Evolutionary conservation across 2,113 vertebrate genomes (phyloP), one percentile per base, ranked within the genome.

Genomic region (Dolichotis patagonum): DNA sequence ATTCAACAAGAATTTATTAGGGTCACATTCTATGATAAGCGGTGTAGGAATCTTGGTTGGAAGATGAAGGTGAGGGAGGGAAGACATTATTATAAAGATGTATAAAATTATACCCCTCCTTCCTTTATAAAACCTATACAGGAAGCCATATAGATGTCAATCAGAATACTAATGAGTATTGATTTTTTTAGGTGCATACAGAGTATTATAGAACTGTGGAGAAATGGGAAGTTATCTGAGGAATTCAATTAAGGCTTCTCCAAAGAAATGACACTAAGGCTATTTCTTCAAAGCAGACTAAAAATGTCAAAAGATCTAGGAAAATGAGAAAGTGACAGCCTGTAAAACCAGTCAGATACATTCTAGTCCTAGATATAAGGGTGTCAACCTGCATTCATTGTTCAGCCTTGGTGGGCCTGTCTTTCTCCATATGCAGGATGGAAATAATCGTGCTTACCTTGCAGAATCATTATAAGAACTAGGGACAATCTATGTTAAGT

Each of bases 1-100:
- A 95, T 97, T 87, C 67, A 60, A 52, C 83, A 80, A 75, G 91
- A 83, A 88, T 90, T 95, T 97, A 90, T 88, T 92, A 90, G 49
- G 88, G 46, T 54, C 52, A 56, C 71, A 81, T 90, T 90, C 71
- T 77, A 78, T 92, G 85, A 94, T n/a, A n/a, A 82, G 65, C 73
- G 38, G 62, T 60, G n/a, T 10, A 63, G 88, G 54, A 96, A 62
- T 16, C 38, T 81, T 89, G 30, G 30, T 38, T 54, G 80, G 80
- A 88, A 96, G 85, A 93, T 22, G 41, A 19, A 94, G 43, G 7
- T 13, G 10, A 91, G 38, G 14, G 13, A 91, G 38, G 14, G 19
- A 87, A 77, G 43, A 58, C 67, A 58, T 32, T n/a, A 77, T 88
- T 56, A 60, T 60, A 95, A 93, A 87, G 43, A 82, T 80, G 8